Evolutionary conservation across 2,888 invertebrate genomes (phyloP), one percentile per base, ranked within the genome.

Genomic region (Leptarthrus brevirostris): DNA sequence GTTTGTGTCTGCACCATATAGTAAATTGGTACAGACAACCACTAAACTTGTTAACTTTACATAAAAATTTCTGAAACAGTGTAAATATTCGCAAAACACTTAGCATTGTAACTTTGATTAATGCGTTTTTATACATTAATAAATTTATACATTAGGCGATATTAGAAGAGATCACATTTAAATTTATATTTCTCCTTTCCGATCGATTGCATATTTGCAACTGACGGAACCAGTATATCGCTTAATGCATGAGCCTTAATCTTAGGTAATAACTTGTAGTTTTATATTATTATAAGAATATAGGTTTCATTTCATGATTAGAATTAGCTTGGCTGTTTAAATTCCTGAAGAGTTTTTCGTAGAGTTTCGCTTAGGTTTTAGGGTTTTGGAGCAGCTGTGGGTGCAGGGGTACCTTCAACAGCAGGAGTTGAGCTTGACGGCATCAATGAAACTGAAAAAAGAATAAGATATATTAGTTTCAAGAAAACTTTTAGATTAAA

Each of bases 401-500:
- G 14, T 8, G 44, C 10, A 12, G 36, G 36, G 3, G 30, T 18
- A 26, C n/a, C 5, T 16, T 56, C 69, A 12, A 34, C 5, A 47
- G 26, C 20, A n/a, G 52, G 14, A 16, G 49, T 20, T 30, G 69
- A 69, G 12, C 69, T 20, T 47, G 34, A 20, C 16, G 69, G 69
- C 52, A 69, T 47, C 12, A 69, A 14, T 18, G 69, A 69, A 22
- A 69, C 69, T 69, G 18, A 44, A 66, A 52, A 54, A n/a, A n/a
- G n/a, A n/a, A n/a, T n/a, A n/a, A n/a, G n/a, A n/a, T n/a, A n/a
- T n/a, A n/a, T n/a, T n/a, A n/a, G n/a, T n/a, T n/a, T n/a, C n/a
- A n/a, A n/a, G n/a, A n/a, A n/a, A n/a, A n/a, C n/a, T n/a, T n/a
- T n/a, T n/a, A n/a, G n/a, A n/a, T n/a, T n/a, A n/a, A n/a, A n/a